Evolutionary conservation across 2,888 invertebrate genomes (phyloP).

Genomic region (Lasioglossum marginatum): DNA sequence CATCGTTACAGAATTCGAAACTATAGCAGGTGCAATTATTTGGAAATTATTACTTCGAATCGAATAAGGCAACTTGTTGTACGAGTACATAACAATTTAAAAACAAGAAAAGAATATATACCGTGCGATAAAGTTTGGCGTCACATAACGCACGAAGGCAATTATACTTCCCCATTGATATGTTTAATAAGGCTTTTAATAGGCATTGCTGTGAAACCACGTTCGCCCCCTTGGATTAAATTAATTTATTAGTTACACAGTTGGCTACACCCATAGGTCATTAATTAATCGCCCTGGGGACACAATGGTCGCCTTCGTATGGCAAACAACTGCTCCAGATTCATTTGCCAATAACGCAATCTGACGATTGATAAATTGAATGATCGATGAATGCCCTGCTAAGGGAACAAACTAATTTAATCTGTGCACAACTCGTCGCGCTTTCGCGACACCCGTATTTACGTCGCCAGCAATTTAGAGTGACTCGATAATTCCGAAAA

Average conservation of each 20-base stretch:
- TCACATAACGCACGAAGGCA: neutral
- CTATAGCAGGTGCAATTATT: too few relatives aligned
- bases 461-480: neutral
- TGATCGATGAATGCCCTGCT: constrained; percentile 42
- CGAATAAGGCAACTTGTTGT: too few relatives aligned
- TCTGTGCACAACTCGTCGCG: constrained; percentile 15
- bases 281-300: constrained; percentile 37
- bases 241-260: constrained; percentile 45
- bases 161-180: neutral
- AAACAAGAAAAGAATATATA: neutral
- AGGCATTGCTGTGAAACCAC: constrained; percentile 17
- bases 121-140: neutral
- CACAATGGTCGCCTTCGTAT: constrained; percentile 38
- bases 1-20: too few relatives aligned
- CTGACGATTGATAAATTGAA: constrained; percentile 61
- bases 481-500: neutral
- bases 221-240: neutral
- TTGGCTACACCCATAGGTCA: constrained; percentile 13
- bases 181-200: neutral
- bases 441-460: constrained; percentile 35
- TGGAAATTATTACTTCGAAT: too few relatives aligned
- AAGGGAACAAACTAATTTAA: constrained; percentile 62
- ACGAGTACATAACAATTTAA: too few relatives aligned
- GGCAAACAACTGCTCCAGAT: constrained; percentile 47
- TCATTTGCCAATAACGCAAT: constrained; percentile 35